Evolutionary conservation across 2,888 invertebrate species (phyloP).

Genomic region (Thalpophila matura): DNA sequence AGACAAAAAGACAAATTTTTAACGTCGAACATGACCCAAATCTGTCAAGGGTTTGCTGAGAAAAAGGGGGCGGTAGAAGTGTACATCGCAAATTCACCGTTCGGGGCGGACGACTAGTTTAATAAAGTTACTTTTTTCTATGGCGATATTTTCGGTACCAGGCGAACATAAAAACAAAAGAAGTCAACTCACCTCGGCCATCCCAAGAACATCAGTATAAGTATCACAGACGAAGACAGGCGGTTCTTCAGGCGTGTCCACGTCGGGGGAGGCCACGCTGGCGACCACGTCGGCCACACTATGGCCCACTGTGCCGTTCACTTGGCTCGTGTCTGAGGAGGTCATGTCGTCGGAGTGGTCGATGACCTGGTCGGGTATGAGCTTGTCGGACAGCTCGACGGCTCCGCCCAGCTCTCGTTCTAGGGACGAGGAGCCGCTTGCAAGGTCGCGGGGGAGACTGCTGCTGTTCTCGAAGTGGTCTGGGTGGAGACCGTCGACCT

Average conservation of each 20-base stretch:
- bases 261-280: conserved; percentile 55
- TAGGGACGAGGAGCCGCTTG: conserved; percentile 82
- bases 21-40: too few relatives aligned
- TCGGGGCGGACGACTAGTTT: too few relatives aligned
- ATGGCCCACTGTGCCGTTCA: conserved; percentile 31
- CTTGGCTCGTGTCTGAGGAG: conserved; percentile 11
- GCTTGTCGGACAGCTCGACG: conserved; percentile 38
- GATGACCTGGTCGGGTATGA: conserved; percentile 54
- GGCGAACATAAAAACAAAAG: conserved; percentile 17
- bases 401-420: conserved; percentile 80
- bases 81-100: too few relatives aligned
- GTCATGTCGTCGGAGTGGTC: conserved; percentile 35
- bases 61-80: too few relatives aligned
- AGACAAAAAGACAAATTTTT: too few relatives aligned
- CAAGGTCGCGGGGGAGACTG: conserved; percentile 71
- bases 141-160: conserved; percentile 15
- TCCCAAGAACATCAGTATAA: conserved; percentile 78
- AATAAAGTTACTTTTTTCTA: not conserved
- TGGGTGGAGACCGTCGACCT: conserved; percentile 83
- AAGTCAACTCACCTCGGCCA: conserved; percentile 77
- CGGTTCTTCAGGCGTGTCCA: conserved; percentile 80
- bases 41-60: too few relatives aligned
- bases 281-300: conserved; percentile 34
- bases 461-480: conserved; percentile 79
- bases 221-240: conserved; percentile 80